Evolutionary conservation across 2,888 invertebrate genomes (phyloP), one percentile per base, ranked within the genome.

Genomic region (Hedya salicella): DNA sequence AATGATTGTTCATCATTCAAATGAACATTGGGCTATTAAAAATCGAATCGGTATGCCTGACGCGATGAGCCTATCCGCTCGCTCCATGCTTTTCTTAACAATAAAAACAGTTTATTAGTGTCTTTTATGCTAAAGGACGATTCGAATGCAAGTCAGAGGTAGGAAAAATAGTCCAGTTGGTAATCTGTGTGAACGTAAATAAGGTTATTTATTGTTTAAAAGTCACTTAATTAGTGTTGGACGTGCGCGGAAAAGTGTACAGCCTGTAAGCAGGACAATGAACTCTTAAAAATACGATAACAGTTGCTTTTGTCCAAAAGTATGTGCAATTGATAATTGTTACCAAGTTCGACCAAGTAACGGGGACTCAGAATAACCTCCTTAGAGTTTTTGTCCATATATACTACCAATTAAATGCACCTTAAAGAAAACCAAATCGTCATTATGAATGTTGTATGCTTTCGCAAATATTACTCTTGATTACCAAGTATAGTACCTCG

Each of bases 31-130:
- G 72, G 69, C 87, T 89, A 90, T 91, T 91, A 91, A 90, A 89
- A 89, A 81, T 80, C 83, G 83, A 79, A 80, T 90, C 77, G 70
- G 87, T 88, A 90, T 89, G 87, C 89, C 76, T 70, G 68, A 68
- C 69, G 76, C 48, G 71, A 71, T 79, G 68, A 76, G 69, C 70
- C 80, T 85, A 83, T 83, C 85, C 83, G 85, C 75, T 82, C 80
- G 78, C 75, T 78, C 77, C 79, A 80, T 78, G 76, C 79, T 81
- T 85, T 83, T 25, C 25, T 85, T 82, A 83, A 79, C 78, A 86
- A 87, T 89, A 86, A 89, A 88, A 87, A 81, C 74, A 74, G 76
- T 86, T 86, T 86, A 82, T 83, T 79, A 80, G 78, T 69, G 71
- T 70, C 73, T 71, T 73, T 70, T 75, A 76, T n/a, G n/a, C n/a